These are phyloP conservation scores for Strongylocentrotus purpuratus DNA, from an alignment of 35 echinoderm and acorn worm genomes.

Conservation along the genomic window DNA sequence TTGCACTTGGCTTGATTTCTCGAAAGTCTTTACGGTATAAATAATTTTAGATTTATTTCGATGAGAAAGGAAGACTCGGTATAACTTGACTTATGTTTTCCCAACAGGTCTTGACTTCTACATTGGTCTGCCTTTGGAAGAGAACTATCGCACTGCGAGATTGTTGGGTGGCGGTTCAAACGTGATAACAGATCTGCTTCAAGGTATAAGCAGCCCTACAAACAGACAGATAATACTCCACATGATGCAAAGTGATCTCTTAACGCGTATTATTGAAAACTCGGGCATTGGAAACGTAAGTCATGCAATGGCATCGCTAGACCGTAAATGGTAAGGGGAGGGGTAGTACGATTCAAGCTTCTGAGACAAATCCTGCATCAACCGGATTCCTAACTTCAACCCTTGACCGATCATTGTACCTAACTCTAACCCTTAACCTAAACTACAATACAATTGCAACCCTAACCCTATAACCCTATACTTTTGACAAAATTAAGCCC, in stretches of 20 bases:
- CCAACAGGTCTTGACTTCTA: constrained; percentile 63
- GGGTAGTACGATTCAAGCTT: no score
- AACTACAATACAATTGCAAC: no score
- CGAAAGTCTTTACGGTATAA: no score
- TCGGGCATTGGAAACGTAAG: neutral
- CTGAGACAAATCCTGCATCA: no score
- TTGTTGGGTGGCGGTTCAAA: neutral
- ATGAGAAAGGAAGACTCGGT: no score
- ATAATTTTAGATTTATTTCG: no score
- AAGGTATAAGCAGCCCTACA: constrained; percentile 20
- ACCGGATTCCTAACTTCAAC: no score
- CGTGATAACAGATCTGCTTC: neutral
- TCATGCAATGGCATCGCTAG: neutral
- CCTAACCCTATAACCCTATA: no score
- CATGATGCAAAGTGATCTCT: constrained; percentile 19
- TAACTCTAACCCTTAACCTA: no score
- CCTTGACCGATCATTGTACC: no score
- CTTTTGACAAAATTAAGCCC: no score
- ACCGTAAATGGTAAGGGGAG: neutral
- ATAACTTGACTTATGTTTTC: neutral
- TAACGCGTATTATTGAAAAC: neutral
- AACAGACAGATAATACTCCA: constrained; percentile 36
- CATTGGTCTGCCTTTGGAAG: constrained; percentile 67
- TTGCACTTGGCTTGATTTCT: no score
- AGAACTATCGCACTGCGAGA: constrained; percentile 52